phyloP scores from a whole-genome alignment of 2,797 vertebrate genomes.

The Chromis chromis region DNA sequence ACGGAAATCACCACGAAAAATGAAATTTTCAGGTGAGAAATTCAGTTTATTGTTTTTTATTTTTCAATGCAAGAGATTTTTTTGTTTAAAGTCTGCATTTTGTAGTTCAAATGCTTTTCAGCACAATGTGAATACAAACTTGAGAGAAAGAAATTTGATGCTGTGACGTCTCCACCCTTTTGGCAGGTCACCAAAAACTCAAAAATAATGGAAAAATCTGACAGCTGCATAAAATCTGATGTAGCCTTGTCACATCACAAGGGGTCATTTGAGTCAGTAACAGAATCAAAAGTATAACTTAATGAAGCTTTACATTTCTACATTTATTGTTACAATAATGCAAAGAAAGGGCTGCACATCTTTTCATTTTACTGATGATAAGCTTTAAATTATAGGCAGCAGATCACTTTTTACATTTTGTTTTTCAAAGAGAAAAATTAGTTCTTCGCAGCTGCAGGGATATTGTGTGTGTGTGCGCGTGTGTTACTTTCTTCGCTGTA shows the following conservation, averaged over 20 bases:
- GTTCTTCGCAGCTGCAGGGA: not conserved
- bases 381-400: not conserved
- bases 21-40: conserved; percentile 96
- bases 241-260: too few relatives aligned
- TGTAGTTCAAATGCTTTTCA: not conserved
- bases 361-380: conserved; percentile 1
- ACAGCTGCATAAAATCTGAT: too few relatives aligned
- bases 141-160: too few relatives aligned
- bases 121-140: not conserved
- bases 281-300: not conserved
- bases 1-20: conserved; percentile 99
- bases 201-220: too few relatives aligned
- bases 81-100: not conserved
- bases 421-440: not conserved
- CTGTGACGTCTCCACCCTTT: too few relatives aligned
- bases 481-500: not conserved
- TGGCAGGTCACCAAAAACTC: too few relatives aligned
- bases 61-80: not conserved
- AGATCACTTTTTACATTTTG: not conserved
- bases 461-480: not conserved
- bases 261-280: not conserved
- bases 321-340: not conserved
- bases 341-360: not conserved
- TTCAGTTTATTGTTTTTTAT: not conserved
- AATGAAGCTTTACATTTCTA: not conserved